Evolutionary conservation across 1,140 invertebrate species (phyloP), one percentile per base, ranked within the genome.

Genomic region (Drosophila persimilis): DNA sequence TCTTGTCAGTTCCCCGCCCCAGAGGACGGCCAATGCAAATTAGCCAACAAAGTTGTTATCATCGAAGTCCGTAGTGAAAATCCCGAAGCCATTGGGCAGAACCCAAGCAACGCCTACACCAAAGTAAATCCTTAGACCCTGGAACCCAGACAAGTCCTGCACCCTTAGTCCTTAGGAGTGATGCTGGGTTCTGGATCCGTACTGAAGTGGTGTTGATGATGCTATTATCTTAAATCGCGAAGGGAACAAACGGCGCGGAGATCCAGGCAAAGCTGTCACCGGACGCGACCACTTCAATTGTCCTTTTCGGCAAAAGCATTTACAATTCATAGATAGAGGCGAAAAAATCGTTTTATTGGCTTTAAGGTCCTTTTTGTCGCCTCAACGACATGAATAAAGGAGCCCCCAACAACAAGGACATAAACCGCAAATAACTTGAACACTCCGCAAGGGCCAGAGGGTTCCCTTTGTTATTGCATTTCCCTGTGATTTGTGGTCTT

Each of bases 271-370:
- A 77, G 80, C 84, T 90, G 80, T 88, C 83, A 79, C 51, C 69
- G 62, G 72, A 63, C 54, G 72, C 80, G 52, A 66, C 59, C 70
- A 72, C 83, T 76, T 83, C 78, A 85, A 85, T 78, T 78, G 83
- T 88, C 83, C 78, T 78, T 76, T 78, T 67, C 64, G 46, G 55
- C 54, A 67, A 59, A 74, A 47, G 72, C 61, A 74, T 85, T 86
- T 78, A 88, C 83, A 88, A 88, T 86, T 88, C 83, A 88, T 88
- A 80, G 80, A 85, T 88, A 65, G 62, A 65, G 71, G 61, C 53
- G 55, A 88, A 86, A 86, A 90, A 90, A 90, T 77, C 85, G 81
- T 90, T 90, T 90, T 90, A 90, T 90, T 90, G 89, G 89, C 89
- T 90, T 90, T 89, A 78, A 90, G 81, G 77, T 73, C 80, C 83